These are phyloP conservation scores for Syrmaticus mikado DNA, from an alignment of 2,113 vertebrate genomes.

Conservation along the genomic window DNA sequence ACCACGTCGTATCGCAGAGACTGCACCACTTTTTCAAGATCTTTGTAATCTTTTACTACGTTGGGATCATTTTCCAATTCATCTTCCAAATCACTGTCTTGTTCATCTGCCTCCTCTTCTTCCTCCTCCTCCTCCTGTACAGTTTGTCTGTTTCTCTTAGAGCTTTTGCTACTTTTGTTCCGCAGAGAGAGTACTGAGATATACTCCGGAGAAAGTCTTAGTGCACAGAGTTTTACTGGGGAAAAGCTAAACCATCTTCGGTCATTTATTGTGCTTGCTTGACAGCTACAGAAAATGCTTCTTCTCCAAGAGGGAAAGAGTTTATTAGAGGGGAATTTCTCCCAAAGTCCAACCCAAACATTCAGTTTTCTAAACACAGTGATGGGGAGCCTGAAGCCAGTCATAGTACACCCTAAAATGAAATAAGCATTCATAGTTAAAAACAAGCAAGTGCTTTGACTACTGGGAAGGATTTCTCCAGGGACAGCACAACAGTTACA, in stretches of 20 bases:
- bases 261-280: slow-evolving; percentile 44
- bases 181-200: slow-evolving; percentile 74
- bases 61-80: slow-evolving; percentile 77
- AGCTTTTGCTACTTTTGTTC: slow-evolving; percentile 86
- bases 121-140: slow-evolving; percentile 77
- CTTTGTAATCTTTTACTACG: slow-evolving; percentile 88
- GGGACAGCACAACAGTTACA: not conserved
- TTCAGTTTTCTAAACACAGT: slow-evolving; percentile 71
- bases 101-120: slow-evolving; percentile 65
- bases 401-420: slow-evolving; percentile 74
- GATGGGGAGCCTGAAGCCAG: slow-evolving; percentile 65
- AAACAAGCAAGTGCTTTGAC: not conserved
- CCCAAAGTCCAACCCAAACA: slow-evolving; percentile 72
- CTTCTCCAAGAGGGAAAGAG: slow-evolving; percentile 61
- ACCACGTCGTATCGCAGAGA: slow-evolving; percentile 91
- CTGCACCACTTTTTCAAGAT: slow-evolving; percentile 87
- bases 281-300: slow-evolving; percentile 52
- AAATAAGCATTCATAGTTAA: not conserved
- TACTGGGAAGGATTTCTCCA: not conserved
- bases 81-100: slow-evolving; percentile 80
- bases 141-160: slow-evolving; percentile 76
- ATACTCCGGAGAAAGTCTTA: slow-evolving; percentile 65
- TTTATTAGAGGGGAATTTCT: slow-evolving; percentile 57
- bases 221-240: slow-evolving; percentile 41
- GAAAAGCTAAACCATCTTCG: slow-evolving; percentile 57